phyloP scores from a whole-genome alignment of 2,888 invertebrate species.

The Frankliniella intonsa region DNA sequence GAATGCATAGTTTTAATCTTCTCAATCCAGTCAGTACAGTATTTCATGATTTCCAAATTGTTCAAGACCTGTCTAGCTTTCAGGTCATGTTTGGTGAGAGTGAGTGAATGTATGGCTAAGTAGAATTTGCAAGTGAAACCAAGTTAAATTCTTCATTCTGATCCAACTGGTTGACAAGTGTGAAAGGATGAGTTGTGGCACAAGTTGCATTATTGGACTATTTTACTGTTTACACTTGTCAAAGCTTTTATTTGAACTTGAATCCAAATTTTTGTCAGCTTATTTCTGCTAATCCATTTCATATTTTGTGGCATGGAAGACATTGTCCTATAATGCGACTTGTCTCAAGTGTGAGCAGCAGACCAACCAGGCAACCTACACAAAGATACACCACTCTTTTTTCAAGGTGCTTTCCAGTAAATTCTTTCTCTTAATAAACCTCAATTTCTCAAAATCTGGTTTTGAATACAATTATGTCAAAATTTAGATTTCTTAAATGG shows the following conservation, averaged over 20 bases:
- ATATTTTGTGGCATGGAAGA: no score
- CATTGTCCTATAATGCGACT: neutral
- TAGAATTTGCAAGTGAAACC: constrained; percentile 23
- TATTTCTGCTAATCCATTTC: neutral
- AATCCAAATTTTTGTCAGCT: neutral
- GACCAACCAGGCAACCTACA: constrained; percentile 12
- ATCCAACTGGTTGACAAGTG: neutral
- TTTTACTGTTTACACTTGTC: neutral
- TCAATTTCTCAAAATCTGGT: neutral
- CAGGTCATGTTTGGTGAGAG: neutral
- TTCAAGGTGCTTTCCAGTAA: neutral
- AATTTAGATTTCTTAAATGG: no score
- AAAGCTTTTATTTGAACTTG: neutral
- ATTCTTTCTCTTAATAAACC: neutral
- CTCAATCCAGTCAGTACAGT: no score
- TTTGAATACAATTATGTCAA: no score
- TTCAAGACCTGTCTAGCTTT: neutral
- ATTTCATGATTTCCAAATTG: neutral
- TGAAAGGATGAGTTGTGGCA: neutral
- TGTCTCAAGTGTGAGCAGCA: neutral
- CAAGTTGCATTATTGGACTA: constrained; percentile 1
- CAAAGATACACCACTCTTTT: neutral
- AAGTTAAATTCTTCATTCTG: neutral
- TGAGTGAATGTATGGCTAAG: constrained; percentile 8
- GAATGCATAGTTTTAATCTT: neutral